Conservation (phyloP, 2,888 invertebrate species). For the Stegophylla sp. region DNA sequence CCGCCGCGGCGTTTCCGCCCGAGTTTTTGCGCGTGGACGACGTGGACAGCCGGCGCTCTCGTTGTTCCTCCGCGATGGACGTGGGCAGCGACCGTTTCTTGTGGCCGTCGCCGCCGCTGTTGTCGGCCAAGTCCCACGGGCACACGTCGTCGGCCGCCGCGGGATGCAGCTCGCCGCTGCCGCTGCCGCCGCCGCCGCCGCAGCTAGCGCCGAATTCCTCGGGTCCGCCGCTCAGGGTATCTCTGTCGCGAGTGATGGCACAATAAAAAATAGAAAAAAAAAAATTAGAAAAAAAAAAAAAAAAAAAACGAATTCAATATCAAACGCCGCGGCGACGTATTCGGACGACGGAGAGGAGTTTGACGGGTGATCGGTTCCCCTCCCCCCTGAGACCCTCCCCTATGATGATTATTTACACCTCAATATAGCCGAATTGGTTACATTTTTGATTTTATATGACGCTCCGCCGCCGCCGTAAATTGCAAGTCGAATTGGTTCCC, state of each 20-base stretch:
- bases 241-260: constrained; percentile 29
- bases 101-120: constrained; percentile 66
- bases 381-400: no score
- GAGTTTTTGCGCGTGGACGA: constrained; percentile 72
- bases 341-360: no score
- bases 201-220: constrained; percentile 64
- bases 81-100: constrained; percentile 66
- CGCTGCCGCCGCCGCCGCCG: constrained; percentile 62
- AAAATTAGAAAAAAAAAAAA: not conserved
- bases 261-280: not conserved
- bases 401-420: no score
- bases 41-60: constrained; percentile 63
- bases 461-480: no score
- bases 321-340: no score
- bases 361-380: no score
- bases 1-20: constrained; percentile 78
- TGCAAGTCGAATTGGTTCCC: no score
- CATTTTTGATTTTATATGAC: no score
- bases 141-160: constrained; percentile 68
- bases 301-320: not conserved
- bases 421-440: no score
- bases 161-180: constrained; percentile 63
- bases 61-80: constrained; percentile 61
- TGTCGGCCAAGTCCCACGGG: constrained; percentile 68
- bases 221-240: constrained; percentile 62